Base-by-base conservation (phyloP, 2,888 invertebrate genomes). In the Eubasilissa splendida region DNA sequence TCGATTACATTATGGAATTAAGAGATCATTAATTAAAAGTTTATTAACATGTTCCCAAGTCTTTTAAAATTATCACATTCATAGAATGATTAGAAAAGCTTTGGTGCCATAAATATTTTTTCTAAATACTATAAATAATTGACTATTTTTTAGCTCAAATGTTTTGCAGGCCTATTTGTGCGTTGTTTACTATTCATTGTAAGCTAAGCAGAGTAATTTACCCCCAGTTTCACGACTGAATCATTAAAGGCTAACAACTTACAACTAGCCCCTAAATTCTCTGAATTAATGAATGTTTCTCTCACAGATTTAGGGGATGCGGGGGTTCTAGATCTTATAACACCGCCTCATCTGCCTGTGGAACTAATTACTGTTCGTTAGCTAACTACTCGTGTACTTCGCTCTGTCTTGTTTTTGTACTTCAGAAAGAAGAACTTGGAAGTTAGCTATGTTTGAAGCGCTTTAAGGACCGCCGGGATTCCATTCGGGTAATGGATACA, bases 301-400 rank as follows among this genome's bases (percentile, higher is more conserved):
- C 50, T 68, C 68, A 33, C 63, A 63, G 70, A 70, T 70, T 70
- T 52, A 70, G 70, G 54, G 14, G 52, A 22, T 70, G 70, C 70
- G 42, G 70, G 68, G 53, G 70, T 22, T 22, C 70, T 70, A 70
- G 70, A 70, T 70, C 70, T 70, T 70, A 70, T 70, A 70, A 70
- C 71, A 33, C 71, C 56, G 33, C 56, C 58, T 58, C 56, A 58
- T 58, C 71, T 58, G 56, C 56, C 71, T 42, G 56, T 73, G 54
- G 53, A 73, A 56, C 71, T 73, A 73, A 73, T 73, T 73, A 73
- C 71, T 56, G 54, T 73, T 33, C 56, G 71, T 73, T 73, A 54
- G 54, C 42, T 42, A 73, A 54, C 33, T 56, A 56, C 71, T 73
- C 42, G 8, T 42, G 22, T 52, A 52, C 70, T 22, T 68, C 9